Evolutionary conservation across 2,888 invertebrate genomes (phyloP), one percentile per base, ranked within the genome.

Genomic region (Thecophora atra): DNA sequence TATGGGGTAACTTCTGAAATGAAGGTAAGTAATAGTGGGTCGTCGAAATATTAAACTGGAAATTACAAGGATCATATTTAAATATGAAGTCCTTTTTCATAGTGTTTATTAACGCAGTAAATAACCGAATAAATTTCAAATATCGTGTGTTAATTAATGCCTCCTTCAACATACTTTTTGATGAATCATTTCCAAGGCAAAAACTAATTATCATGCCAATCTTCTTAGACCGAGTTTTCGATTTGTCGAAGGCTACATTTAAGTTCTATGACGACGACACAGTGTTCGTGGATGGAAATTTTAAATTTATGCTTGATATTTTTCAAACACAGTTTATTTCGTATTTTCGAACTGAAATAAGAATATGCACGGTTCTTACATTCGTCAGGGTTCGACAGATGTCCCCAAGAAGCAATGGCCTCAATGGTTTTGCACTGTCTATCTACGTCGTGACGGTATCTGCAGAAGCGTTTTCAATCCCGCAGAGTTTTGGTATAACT

Each of bases 341-440:
- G 68, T 68, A 42, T 1, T 37, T n/a, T n/a, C n/a, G n/a, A n/a
- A n/a, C n/a, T n/a, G n/a, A n/a, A n/a, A n/a, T n/a, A n/a, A n/a
- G n/a, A n/a, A n/a, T n/a, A n/a, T n/a, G n/a, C n/a, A n/a, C n/a
- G n/a, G n/a, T n/a, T n/a, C n/a, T n/a, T n/a, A 4, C 19, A 2
- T 37, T 0, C 0, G 62, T 62, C 11, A 51, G 65, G 24, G 28
- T n/a, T 28, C 19, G 26, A 26, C 13, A 1, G 17, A 72, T 4
- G 47, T 66, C 8, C 69, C 51, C 28, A 69, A 26, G 44, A 72
- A 69, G 47, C 17, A 15, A 1, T 68, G 74, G 1, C 68, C 71
- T 24, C 47, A 68, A 24, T 74, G 74, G 74, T 60, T 65, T 11
- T 62, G 68, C 26, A 74, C 74, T 19, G 64, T 71, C 3, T 74